Base-by-base conservation (phyloP, 2,113 vertebrate genomes). In the Actinemys pallida region DNA sequence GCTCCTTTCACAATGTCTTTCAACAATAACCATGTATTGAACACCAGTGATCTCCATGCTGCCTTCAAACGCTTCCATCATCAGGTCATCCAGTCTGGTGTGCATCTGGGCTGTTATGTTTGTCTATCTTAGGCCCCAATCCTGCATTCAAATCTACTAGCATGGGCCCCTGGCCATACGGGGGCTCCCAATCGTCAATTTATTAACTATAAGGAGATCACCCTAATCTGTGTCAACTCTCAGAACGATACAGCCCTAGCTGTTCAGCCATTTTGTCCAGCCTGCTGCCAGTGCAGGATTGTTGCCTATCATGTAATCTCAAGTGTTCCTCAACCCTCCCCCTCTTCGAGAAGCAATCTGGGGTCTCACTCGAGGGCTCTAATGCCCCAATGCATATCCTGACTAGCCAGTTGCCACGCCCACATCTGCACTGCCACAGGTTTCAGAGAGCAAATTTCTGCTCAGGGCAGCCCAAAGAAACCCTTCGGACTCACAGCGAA, bases 381-480 rank as follows among this genome's bases (percentile, higher is more conserved):
- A 59, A 31, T 81, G 75, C 49, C 39, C 62, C 59, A 95, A 14
- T 31, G 76, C 16, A 91, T 13, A 12, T 57, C 91, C 24, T 39
- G 45, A 93, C 16, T 69, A 14, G 92, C 42, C 39, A 59, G 65
- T n/a, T 50, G 54, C 96, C 53, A 95, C 82, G n/a, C 52, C 80
- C 87, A 53, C 88, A 93, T 47, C 57, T 90, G 59, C 31, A 69
- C 62, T 50, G 69, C 95, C 59, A 86, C 6, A 53, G 11, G 57
- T 78, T 95, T 95, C 47, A 59, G 14, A 88, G 93, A 78, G 24
- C 4, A 91, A 75, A 45, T 50, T 93, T 92, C 47, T 78, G 31
- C 39, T 94, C 84, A 62, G 81, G 87, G 39, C 56, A 92, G 47
- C 52, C 81, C 49, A 14, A 87, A 86, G 11, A 82, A 59, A 90